These are phyloP conservation scores for Mionectes macconnelli DNA, from an alignment of 2,113 vertebrate species.

Conservation along the genomic window DNA sequence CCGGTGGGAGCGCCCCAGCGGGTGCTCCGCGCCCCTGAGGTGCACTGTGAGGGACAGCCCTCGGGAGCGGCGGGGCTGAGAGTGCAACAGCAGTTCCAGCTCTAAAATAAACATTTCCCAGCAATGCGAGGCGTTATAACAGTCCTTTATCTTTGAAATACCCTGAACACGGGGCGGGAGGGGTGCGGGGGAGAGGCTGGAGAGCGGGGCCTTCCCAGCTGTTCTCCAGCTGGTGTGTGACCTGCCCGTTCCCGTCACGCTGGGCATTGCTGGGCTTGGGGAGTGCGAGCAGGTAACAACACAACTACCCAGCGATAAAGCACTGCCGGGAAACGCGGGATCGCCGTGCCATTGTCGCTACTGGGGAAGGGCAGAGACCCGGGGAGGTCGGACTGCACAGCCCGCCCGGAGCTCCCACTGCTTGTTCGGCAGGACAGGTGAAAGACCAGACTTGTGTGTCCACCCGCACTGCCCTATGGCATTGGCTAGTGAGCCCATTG, in stretches of 20 bases:
- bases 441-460: no score
- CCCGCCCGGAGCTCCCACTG: neutral
- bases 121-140: neutral
- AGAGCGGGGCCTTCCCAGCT: neutral
- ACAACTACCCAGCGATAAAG: rapidly evolving
- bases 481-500: neutral
- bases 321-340: neutral
- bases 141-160: neutral
- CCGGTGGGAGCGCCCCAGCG: neutral
- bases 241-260: neutral
- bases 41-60: neutral
- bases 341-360: neutral
- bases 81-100: neutral
- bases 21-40: neutral
- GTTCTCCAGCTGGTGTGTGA: neutral
- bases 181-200: neutral
- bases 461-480: rapidly evolving
- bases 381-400: neutral
- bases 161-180: neutral
- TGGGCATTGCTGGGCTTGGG: neutral
- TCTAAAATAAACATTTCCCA: neutral
- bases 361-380: neutral
- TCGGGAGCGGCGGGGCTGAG: neutral
- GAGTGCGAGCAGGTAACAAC: neutral
- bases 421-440: neutral